phyloP scores from a whole-genome alignment of 2,888 invertebrate species.

The Baccha elongata region DNA sequence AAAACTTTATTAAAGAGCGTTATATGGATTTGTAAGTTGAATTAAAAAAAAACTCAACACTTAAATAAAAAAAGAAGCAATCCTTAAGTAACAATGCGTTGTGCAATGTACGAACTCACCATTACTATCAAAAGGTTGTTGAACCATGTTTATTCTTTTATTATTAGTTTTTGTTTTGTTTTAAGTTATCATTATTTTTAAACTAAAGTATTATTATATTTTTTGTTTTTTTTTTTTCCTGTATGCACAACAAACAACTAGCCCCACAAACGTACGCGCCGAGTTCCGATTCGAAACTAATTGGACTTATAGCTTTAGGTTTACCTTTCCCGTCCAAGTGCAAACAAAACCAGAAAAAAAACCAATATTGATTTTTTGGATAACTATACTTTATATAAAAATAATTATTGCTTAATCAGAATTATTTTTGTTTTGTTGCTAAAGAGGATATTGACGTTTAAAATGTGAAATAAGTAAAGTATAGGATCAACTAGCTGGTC shows the following conservation, averaged over 20 bases:
- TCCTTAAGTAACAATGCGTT: neutral
- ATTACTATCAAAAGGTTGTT: conserved; percentile 65
- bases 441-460: conserved; percentile 1
- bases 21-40: no score
- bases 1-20: no score
- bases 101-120: conserved; percentile 35
- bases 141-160: conserved; percentile 51
- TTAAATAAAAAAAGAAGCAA: no score
- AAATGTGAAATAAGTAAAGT: neutral
- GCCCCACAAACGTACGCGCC: conserved; percentile 38
- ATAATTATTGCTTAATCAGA: conserved; percentile 6
- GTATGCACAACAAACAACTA: conserved; percentile 20
- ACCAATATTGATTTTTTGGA: conserved; percentile 50
- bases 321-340: conserved; percentile 34
- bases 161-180: conserved; percentile 5
- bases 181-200: conserved; percentile 6
- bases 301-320: conserved; percentile 37
- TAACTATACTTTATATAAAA: conserved; percentile 6
- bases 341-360: conserved; percentile 2
- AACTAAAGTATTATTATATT: neutral
- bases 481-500: neutral
- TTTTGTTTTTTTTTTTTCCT: neutral
- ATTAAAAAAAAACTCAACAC: no score
- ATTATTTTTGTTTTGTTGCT: neutral
- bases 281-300: conserved; percentile 49